phyloP scores from a whole-genome alignment of 2,113 vertebrate species.

The Orycteropus afer region DNA sequence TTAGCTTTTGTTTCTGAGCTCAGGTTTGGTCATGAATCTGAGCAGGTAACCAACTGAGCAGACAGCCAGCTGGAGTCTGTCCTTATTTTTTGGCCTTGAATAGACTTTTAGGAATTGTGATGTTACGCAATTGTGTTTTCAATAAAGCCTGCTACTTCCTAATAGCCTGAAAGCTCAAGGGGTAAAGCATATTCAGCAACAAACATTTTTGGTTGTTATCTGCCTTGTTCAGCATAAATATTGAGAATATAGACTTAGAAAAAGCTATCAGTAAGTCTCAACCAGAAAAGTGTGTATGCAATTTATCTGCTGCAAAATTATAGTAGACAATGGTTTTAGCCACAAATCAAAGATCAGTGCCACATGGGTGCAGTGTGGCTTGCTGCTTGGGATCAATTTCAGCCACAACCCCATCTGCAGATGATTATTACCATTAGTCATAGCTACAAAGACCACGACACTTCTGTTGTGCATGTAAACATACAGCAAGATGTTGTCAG shows the following conservation, averaged over 20 bases:
- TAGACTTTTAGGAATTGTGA: neutral
- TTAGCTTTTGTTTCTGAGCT: neutral
- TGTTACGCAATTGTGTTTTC: neutral
- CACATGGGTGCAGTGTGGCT: neutral
- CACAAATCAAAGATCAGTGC: slow-evolving; percentile 58
- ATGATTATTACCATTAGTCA: neutral
- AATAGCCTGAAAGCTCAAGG: neutral
- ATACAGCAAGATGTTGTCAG: neutral
- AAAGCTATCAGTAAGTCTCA: neutral
- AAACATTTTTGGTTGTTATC: neutral
- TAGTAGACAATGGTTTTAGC: slow-evolving; percentile 57
- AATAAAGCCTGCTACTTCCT: neutral
- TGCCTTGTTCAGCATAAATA: slow-evolving; percentile 1
- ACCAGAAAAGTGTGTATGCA: neutral
- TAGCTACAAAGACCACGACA: neutral
- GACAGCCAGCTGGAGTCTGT: neutral
- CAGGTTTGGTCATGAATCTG: neutral
- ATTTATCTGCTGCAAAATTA: slow-evolving; percentile 40
- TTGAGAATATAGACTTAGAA: neutral
- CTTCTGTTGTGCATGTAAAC: neutral
- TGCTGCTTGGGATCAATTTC: neutral
- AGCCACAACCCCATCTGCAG: neutral
- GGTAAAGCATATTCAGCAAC: neutral
- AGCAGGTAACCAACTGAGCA: neutral
- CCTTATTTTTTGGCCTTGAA: neutral